Percentiles rank a stretch among this genome's conserved stretches.
phyloP scores from a whole-genome alignment of 2,888 invertebrate species.

The Branchellion lobata region DNA sequence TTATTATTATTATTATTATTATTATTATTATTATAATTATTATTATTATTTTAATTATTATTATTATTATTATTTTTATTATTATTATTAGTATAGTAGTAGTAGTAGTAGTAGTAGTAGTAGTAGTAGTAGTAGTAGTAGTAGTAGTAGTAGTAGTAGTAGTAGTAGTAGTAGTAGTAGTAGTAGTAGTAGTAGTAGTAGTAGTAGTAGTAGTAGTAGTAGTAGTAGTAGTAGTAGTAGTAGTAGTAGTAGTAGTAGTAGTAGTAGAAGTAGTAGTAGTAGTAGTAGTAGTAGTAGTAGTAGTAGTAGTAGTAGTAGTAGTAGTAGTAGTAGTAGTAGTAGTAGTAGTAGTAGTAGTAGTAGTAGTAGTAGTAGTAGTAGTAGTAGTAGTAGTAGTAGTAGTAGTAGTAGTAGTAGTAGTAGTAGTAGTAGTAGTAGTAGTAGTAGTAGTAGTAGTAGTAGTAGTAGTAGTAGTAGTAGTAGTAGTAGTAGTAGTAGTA shows the following conservation, averaged over 20 bases:
- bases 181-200: slow-evolving; percentile 12
- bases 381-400: slow-evolving; percentile 29
- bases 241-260: slow-evolving; percentile 30
- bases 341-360: slow-evolving; percentile 16
- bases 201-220: slow-evolving; percentile 31
- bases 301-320: slow-evolving; percentile 42
- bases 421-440: slow-evolving; percentile 19
- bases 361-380: slow-evolving; percentile 27
- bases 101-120: slow-evolving; percentile 38
- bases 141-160: slow-evolving; percentile 41
- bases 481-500: slow-evolving; percentile 14
- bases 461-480: slow-evolving; percentile 11
- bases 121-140: slow-evolving; percentile 39
- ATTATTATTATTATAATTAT: too few species aligned
- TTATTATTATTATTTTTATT: too few species aligned
- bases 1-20: too few species aligned
- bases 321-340: slow-evolving; percentile 34
- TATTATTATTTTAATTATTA: too few species aligned
- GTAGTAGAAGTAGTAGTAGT: slow-evolving; percentile 36
- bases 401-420: slow-evolving; percentile 10
- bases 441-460: slow-evolving; percentile 11
- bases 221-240: slow-evolving; percentile 36
- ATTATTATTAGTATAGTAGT: too few species aligned
- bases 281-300: slow-evolving; percentile 34
- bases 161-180: slow-evolving; percentile 33